Conservation (phyloP, 2,113 vertebrate genomes). For the Tichodroma muraria region DNA sequence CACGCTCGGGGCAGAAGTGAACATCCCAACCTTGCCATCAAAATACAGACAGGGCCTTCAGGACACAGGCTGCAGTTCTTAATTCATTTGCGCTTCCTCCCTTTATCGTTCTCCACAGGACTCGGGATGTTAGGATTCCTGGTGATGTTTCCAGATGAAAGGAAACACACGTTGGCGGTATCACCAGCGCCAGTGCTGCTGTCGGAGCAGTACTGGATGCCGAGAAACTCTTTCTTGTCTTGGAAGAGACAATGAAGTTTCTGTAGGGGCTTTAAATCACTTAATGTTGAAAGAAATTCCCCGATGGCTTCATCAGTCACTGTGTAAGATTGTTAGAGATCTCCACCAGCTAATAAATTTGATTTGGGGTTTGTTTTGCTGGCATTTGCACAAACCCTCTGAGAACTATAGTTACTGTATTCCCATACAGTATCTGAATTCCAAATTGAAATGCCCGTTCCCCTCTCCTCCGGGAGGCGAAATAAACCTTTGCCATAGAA, state of each 20-base stretch:
- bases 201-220: background rate
- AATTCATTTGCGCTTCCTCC: background rate
- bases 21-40: background rate
- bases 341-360: slow-evolving; percentile 76
- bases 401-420: slow-evolving; percentile 74
- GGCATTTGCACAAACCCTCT: slow-evolving; percentile 74
- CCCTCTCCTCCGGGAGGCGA: slow-evolving; percentile 45
- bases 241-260: slow-evolving; percentile 58
- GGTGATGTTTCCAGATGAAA: background rate
- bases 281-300: slow-evolving; percentile 70
- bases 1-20: background rate
- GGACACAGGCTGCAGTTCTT: background rate
- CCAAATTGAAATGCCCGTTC: slow-evolving; percentile 26
- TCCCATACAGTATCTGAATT: slow-evolving; percentile 69
- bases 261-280: slow-evolving; percentile 70
- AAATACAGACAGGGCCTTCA: background rate
- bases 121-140: background rate
- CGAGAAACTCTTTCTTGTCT: slow-evolving; percentile 24
- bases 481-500: slow-evolving; percentile 66
- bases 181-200: background rate
- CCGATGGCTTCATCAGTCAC: slow-evolving; percentile 66
- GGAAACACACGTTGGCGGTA: background rate
- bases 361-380: slow-evolving; percentile 67
- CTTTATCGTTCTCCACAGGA: background rate
- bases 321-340: slow-evolving; percentile 71